A percentile compares a stretch with the other conserved stretches of the same genome.
phyloP scores from a whole-genome alignment of 2,888 invertebrate genomes.

The Fragum whitleyi region DNA sequence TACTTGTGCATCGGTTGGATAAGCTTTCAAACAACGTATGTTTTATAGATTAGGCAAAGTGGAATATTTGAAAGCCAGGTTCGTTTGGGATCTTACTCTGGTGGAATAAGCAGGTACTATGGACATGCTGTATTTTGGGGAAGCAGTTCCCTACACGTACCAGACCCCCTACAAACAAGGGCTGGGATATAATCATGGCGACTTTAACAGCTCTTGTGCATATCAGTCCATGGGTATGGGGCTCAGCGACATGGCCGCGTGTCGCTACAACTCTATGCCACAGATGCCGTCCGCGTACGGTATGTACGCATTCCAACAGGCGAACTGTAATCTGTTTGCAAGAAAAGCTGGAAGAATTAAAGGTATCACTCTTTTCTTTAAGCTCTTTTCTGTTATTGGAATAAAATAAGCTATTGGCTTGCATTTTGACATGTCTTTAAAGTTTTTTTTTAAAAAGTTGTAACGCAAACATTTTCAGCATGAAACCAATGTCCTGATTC shows the following conservation, averaged over 20 bases:
- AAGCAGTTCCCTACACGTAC: conserved; percentile 71
- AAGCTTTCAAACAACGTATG: background rate
- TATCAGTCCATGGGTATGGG: conserved; percentile 70
- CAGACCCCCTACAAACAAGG: conserved; percentile 70
- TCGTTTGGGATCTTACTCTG: background rate
- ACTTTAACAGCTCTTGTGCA: conserved; percentile 68
- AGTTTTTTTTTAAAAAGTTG: no score
- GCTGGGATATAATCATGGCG: conserved; percentile 65
- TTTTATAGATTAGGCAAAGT: background rate
- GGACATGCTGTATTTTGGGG: conserved; percentile 75
- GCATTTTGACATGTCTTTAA: no score
- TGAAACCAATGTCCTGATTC: no score
- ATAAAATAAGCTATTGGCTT: no score
- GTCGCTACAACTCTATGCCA: conserved; percentile 70
- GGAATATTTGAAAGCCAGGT: background rate
- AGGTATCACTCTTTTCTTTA: conserved; percentile 49
- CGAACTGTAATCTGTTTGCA: conserved; percentile 69
- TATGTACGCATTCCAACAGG: conserved; percentile 70
- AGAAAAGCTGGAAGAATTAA: conserved; percentile 72
- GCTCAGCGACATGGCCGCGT: conserved; percentile 67
- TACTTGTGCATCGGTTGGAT: background rate
- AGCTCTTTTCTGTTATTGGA: no score
- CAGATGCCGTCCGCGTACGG: conserved; percentile 71
- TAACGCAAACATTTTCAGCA: no score
- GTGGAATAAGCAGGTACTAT: conserved; percentile 30